Evolutionary conservation across 2,113 vertebrate species (phyloP), one percentile per base, ranked within the genome.

Genomic region (Lagopus leucura): DNA sequence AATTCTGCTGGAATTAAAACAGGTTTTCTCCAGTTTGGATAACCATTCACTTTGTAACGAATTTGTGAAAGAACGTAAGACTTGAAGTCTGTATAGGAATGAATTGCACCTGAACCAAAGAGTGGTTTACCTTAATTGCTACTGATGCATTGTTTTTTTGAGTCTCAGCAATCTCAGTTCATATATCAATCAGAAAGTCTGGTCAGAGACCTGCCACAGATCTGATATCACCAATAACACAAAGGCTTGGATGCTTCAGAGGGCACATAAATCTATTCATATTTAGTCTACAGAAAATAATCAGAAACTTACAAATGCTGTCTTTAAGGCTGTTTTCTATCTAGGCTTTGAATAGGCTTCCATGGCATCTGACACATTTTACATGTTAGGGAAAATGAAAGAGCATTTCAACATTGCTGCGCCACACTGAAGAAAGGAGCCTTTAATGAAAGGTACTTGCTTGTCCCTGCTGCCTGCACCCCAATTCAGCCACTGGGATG

Each of bases 371-470:
- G 27, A 45, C 20, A 18, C 8, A 3, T 40, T 64, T 55, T 42
- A 48, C 9, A 19, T 13, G 45, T 19, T 30, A 8, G 11, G 28
- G 13, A 38, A 38, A 63, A 36, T 36, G 10, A 69, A 45, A 54
- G 55, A 57, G 58, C n/a, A 14, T 36, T 48, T 24, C 47, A 48
- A 12, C 6, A 11, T 13, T 48, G 47, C 47, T 48, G 47, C 21
- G 3, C 25, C 8, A 25, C 50, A 52, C 11, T 24, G 22, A 27
- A 52, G 50, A 52, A 52, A 52, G 13, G 22, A 52, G 25, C 8
- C 50, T 27, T 52, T 25, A 52, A 25, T 48, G 21, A 48, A 12
- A 34, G 43, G 19, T 27, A 24, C 1, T 0, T 8, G n/a, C 36
- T 48, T 10, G 22, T 78, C 24, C 21, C 30, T 88, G 61, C 57